A percentile compares a stretch with the other conserved stretches of the same genome.
Conservation (phyloP, 2,113 vertebrate genomes). For the Barnardius zonarius region DNA sequence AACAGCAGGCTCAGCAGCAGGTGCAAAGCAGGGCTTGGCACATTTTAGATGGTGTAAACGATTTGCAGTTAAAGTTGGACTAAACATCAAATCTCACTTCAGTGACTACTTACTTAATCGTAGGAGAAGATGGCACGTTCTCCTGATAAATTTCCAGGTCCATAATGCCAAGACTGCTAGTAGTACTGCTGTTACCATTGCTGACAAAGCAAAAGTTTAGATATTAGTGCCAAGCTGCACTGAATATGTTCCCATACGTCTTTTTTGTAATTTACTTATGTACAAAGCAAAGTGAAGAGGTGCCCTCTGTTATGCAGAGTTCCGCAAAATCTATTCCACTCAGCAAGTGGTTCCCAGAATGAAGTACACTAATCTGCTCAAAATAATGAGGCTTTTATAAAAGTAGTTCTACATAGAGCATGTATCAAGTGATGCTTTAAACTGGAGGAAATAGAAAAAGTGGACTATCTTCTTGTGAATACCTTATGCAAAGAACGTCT, state of each 20-base stretch:
- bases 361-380: not conserved
- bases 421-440: not conserved
- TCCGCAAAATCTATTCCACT: not conserved
- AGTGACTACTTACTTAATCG: slow-evolving; percentile 84
- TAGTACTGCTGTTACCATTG: slow-evolving; percentile 92
- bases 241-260: slow-evolving; percentile 34
- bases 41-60: not conserved
- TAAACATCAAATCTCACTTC: slow-evolving; percentile 62
- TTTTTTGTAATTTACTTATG: not conserved
- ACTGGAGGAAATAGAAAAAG: not conserved
- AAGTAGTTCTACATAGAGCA: not conserved
- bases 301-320: not conserved
- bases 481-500: not conserved
- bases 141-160: slow-evolving; percentile 93
- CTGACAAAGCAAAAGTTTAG: slow-evolving; percentile 85
- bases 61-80: slow-evolving; percentile 62
- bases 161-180: slow-evolving; percentile 89
- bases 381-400: not conserved
- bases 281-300: not conserved
- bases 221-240: slow-evolving; percentile 72
- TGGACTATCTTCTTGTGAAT: not conserved
- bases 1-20: not conserved
- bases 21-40: slow-evolving; percentile 59
- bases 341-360: not conserved
- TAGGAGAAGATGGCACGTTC: slow-evolving; percentile 78